Conservation (phyloP, 2,113 vertebrate species). For the Crotalus helleri region DNA sequence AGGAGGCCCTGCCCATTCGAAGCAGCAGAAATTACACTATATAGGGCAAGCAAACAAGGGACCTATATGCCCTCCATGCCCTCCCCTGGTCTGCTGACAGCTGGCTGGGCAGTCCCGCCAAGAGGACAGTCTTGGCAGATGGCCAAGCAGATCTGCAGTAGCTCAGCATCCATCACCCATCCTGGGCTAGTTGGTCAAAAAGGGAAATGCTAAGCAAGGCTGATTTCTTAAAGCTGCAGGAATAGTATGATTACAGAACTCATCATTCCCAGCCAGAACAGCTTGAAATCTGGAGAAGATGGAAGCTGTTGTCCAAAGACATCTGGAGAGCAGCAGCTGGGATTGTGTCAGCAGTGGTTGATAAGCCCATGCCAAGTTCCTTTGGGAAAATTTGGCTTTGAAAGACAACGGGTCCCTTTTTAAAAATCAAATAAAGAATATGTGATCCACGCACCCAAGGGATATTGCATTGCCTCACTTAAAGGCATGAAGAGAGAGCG, state of each 20-base stretch:
- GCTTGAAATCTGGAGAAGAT: background rate
- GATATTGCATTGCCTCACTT: background rate
- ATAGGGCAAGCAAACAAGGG: background rate
- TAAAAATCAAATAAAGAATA: background rate
- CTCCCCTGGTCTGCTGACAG: background rate
- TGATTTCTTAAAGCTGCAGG: background rate
- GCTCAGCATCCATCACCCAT: background rate
- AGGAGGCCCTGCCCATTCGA: conserved; percentile 1
- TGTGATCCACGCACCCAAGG: background rate
- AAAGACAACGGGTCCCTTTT: background rate
- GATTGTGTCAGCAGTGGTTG: background rate
- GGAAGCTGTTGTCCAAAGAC: background rate
- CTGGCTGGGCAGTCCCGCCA: background rate
- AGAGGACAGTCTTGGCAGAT: background rate
- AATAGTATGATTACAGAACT: background rate
- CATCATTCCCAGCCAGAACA: background rate
- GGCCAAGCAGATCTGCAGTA: background rate
- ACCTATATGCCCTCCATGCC: background rate
- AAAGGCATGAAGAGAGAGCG: background rate
- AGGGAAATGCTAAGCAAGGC: background rate
- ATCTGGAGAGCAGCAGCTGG: background rate
- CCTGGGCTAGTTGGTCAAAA: background rate
- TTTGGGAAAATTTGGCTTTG: background rate
- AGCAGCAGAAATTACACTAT: background rate
- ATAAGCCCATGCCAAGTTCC: background rate